Evolutionary conservation across 92 coral and sea anemone species (phyloP), one percentile per base, ranked within the genome.

Genomic region (Paramuricea clavata): DNA sequence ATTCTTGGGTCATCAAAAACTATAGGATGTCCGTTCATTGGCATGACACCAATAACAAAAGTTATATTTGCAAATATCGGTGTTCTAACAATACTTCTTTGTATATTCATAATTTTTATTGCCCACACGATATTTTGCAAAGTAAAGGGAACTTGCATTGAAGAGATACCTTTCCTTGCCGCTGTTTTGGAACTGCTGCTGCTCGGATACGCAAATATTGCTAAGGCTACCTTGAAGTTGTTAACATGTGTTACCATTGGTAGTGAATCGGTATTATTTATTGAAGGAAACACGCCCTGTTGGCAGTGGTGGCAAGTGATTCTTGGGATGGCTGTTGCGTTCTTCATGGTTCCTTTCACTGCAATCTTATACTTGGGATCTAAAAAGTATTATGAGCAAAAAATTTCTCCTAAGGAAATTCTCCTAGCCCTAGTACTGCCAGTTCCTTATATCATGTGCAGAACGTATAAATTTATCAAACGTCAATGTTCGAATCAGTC

Each of bases 231-330:
- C 17, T 59, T 90, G 27, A 35, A 33, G 11, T 68, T 90, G 65
- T 56, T 90, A 83, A 83, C 82, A 52, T 87, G 93, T 68, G 90
- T 90, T 31, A 52, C 76, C n/a, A 69, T 87, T 82, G 88, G 91
- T 6, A 32, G 78, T 19, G 69, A 81, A 13, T 49, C 19, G 3
- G 74, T 83, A 31, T 49, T 90, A 64, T 90, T 90, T 60, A 26
- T 82, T 39, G 91, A 87, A 39, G 93, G 93, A 12, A 87, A 82
- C 83, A 60, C 59, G 1, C 21, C 23, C 11, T 91, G 93, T 31
- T 91, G 87, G 87, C 88, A 68, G 54, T 16, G 85, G 75, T 90
- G 93, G 93, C 93, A 91, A 56, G 73, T 59, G 19, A 15, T 69
- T 36, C 83, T 91, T 3, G 77, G 87, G 12, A 81, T 52, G 16